Evolutionary conservation across 2,888 invertebrate genomes (phyloP).

Genomic region (Anticlea derivata): DNA sequence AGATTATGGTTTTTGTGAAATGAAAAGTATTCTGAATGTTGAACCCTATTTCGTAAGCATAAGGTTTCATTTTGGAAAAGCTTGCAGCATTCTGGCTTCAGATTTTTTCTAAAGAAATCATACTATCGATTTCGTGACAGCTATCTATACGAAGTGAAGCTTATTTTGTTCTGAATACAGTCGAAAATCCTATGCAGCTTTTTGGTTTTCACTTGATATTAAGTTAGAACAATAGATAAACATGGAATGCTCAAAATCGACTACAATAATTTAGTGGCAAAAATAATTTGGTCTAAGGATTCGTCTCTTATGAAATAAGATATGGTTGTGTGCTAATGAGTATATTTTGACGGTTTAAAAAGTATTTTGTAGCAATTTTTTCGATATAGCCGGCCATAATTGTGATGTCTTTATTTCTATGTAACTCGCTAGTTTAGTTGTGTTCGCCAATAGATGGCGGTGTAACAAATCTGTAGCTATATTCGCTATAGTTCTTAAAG

Average conservation of each 20-base stretch:
- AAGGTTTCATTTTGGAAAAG: constrained; percentile 10
- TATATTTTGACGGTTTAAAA: constrained; percentile 46
- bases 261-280: constrained; percentile 44
- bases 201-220: constrained; percentile 1
- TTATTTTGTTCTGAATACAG: neutral
- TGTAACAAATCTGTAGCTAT: constrained; percentile 4
- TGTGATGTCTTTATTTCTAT: constrained; percentile 30
- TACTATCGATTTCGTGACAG: neutral
- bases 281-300: constrained; percentile 50
- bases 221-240: constrained; percentile 8
- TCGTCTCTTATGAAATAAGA: constrained; percentile 70
- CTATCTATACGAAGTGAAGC: neutral
- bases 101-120: too few species aligned
- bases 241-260: constrained; percentile 40
- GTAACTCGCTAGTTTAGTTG: constrained; percentile 11
- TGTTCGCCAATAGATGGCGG: constrained; percentile 15
- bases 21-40: constrained; percentile 1
- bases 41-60: constrained; percentile 5
- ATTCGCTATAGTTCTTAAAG: too few species aligned
- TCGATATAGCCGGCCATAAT: constrained; percentile 37
- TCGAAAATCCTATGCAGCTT: neutral
- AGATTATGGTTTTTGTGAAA: constrained; percentile 1
- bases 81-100: neutral
- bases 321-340: constrained; percentile 68
- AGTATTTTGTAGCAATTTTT: constrained; percentile 58